Base-by-base conservation (phyloP, 2,888 invertebrate genomes). In the Catocala fraxini region DNA sequence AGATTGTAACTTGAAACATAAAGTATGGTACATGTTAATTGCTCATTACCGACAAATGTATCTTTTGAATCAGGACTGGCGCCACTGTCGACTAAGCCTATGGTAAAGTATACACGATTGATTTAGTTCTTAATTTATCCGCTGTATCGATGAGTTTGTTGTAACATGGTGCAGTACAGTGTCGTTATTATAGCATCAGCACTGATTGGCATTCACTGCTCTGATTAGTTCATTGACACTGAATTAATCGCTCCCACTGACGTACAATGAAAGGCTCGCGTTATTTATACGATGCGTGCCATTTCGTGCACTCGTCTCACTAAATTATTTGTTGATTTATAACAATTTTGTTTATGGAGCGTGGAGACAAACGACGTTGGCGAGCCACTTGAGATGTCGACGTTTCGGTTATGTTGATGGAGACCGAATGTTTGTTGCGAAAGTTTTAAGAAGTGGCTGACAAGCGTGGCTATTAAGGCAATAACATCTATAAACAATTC, bases 181-280 rank as follows among this genome's bases (percentile, higher is more conserved):
- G 56, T 59, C 42, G 62, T 58, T 59, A 70, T 58, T 65, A 65
- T 61, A 62, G 51, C 59, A 66, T 55, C 60, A 64, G 64, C 66
- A 54, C 48, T 65, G 75, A 87, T 85, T 84, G 80, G 73, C 73
- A 80, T 74, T 83, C 75, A 77, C 75, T 81, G 81, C 74, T 80
- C 77, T 83, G 82, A 82, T 86, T 85, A 84, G 90, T 86, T 88
- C 86, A 84, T 85, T 89, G 89, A 87, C 87, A 82, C 78, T 73
- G 61, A 72, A 78, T 73, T 76, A 81, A 69, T 75, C 70, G 63
- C 56, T 71, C 67, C 51, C 71, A 70, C 77, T 79, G 67, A 66
- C 67, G 59, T 63, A 61, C 73, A 77, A 72, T 74, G 70, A 75
- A 75, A 77, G 75, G 77, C 64, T 71, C 34, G 49, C 61, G 56